phyloP scores from a whole-genome alignment of 2,888 invertebrate species.

The Griposia aprilina region DNA sequence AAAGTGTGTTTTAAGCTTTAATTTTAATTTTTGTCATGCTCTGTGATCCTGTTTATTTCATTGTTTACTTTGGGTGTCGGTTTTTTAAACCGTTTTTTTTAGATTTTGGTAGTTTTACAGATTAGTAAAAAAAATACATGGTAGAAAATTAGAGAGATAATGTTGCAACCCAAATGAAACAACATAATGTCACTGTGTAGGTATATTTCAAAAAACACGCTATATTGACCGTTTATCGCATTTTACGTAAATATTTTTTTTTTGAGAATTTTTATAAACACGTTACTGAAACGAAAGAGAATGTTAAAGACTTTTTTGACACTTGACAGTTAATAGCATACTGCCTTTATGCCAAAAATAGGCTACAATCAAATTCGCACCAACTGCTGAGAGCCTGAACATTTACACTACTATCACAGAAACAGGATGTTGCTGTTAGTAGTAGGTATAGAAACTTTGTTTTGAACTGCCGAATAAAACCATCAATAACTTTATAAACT shows the following conservation, averaged over 20 bases:
- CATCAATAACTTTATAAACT: too few species aligned
- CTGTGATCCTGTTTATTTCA: constrained; percentile 6
- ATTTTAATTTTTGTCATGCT: constrained; percentile 35
- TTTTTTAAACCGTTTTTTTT: not conserved
- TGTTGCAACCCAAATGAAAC: not conserved
- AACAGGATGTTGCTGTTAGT: not conserved
- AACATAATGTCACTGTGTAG: not conserved
- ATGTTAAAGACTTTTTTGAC: not conserved
- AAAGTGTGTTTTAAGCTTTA: constrained; percentile 4
- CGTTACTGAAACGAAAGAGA: not conserved
- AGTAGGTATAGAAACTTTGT: not conserved
- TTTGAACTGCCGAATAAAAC: not conserved
- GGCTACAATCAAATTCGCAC: not conserved
- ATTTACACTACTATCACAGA: not conserved
- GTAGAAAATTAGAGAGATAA: not conserved
- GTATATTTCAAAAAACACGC: not conserved
- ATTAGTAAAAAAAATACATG: not conserved
- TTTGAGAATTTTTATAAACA: too few species aligned
- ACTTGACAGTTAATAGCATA: not conserved
- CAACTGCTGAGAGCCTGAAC: not conserved
- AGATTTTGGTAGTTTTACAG: constrained; percentile 1
- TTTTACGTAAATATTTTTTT: too few species aligned
- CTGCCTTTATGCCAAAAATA: not conserved
- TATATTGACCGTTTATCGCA: not conserved
- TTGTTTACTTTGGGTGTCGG: not conserved